phyloP scores from a whole-genome alignment of 1,140 invertebrate genomes.

The Lepidurus arcticus region DNA sequence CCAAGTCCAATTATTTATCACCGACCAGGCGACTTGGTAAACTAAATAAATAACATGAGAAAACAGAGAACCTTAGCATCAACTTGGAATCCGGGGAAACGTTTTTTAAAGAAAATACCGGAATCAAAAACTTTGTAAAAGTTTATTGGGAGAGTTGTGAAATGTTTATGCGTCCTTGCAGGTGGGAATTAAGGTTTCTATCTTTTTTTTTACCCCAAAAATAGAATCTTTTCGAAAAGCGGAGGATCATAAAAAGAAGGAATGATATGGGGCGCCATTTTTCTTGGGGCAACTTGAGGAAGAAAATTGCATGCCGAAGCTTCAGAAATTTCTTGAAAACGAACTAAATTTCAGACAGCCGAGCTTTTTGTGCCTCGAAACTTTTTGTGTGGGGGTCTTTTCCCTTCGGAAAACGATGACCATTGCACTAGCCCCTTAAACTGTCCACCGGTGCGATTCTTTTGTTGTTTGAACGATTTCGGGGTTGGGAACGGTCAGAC shows the following conservation, averaged over 20 bases:
- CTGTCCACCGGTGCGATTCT: slow-evolving; percentile 23
- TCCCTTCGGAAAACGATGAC: slow-evolving; percentile 15
- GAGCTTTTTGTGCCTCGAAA: slow-evolving; percentile 7
- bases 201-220: neutral
- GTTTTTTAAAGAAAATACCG: neutral
- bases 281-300: neutral
- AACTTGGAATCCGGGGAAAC: neutral
- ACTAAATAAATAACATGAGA: neutral
- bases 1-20: slow-evolving; percentile 5
- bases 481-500: neutral
- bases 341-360: neutral
- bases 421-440: slow-evolving; percentile 22
- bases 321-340: neutral
- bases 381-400: slow-evolving; percentile 9
- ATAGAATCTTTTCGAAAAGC: neutral
- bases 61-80: neutral
- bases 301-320: slow-evolving; percentile 3
- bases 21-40: neutral
- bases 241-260: neutral
- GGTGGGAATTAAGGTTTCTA: neutral
- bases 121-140: neutral
- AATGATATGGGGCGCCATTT: slow-evolving; percentile 3
- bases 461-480: slow-evolving; percentile 16
- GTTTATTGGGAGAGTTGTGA: neutral
- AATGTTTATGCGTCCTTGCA: neutral